Conservation (phyloP, 23 tunicate genomes). For the Trididemnum miniatum region DNA sequence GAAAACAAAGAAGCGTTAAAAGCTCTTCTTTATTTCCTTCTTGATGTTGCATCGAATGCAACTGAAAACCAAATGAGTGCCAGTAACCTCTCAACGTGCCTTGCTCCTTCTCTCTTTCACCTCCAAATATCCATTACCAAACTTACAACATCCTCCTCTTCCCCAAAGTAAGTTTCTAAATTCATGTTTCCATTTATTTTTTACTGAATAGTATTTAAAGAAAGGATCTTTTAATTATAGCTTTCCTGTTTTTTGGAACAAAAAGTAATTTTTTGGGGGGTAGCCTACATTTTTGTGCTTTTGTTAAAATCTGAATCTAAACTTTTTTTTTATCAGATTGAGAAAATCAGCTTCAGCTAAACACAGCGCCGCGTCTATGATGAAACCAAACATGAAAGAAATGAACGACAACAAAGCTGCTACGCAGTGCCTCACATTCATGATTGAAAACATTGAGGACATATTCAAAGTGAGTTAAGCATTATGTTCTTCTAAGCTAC, state of each 20-base stretch:
- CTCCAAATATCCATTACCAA: constrained; percentile 37
- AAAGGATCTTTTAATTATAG: neutral
- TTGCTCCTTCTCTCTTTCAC: constrained; percentile 86
- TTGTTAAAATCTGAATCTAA: too few relatives aligned
- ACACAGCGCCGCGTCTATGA: neutral
- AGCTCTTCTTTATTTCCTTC: constrained; percentile 73
- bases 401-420: constrained; percentile 62
- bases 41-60: constrained; percentile 64
- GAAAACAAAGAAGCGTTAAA: constrained; percentile 78
- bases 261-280: neutral
- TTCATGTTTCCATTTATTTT: too few relatives aligned
- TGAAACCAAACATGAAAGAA: constrained; percentile 49
- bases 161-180: constrained; percentile 90
- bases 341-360: neutral
- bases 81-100: constrained; percentile 79
- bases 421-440: constrained; percentile 67
- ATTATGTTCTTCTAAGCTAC: too few relatives aligned
- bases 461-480: constrained; percentile 59
- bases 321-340: too few relatives aligned
- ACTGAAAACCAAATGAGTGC: constrained; percentile 82
- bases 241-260: neutral
- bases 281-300: too few relatives aligned
- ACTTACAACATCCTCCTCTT: constrained; percentile 32
- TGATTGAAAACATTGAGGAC: constrained; percentile 62
- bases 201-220: neutral